Conservation (phyloP, 2,888 invertebrate species). For the Habrosyne pyritoides region DNA sequence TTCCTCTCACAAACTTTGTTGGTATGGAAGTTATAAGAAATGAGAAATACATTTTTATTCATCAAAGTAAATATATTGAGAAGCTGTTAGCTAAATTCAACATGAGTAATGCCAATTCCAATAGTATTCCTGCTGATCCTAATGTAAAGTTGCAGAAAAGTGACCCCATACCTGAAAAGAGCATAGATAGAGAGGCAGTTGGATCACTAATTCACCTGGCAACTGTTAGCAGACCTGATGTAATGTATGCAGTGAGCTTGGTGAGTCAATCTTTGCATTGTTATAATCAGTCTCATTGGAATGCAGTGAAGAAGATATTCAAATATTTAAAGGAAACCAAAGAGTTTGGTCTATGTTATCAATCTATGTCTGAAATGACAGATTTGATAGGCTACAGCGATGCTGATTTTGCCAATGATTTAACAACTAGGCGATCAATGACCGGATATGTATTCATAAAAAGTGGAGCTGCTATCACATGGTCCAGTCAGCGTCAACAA, state of each 20-base stretch:
- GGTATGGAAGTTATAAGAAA: too few species aligned
- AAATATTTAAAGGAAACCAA: constrained; percentile 13
- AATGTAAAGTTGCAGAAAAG: constrained; percentile 1
- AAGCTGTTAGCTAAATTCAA: neutral
- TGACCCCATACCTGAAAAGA: constrained; percentile 4
- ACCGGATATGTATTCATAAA: neutral
- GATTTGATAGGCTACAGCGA: constrained; percentile 17
- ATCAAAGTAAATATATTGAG: neutral
- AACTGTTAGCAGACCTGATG: constrained; percentile 15
- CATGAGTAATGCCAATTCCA: neutral
- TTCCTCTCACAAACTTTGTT: too few species aligned
- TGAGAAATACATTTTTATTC: neutral
- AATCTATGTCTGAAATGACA: neutral
- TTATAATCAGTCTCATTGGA: constrained; percentile 6
- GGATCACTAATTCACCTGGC: constrained; percentile 15
- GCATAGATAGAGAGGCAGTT: constrained; percentile 16
- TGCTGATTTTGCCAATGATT: constrained; percentile 19
- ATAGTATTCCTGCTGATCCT: constrained; percentile 1
- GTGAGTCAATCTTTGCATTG: constrained; percentile 13
- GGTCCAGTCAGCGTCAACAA: constrained; percentile 10
- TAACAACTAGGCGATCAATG: neutral
- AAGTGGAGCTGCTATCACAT: neutral
- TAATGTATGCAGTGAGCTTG: constrained; percentile 14
- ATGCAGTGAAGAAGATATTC: constrained; percentile 15
- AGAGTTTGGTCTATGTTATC: neutral